Percentiles rank a stretch among this genome's conserved stretches.
Evolutionary conservation across 1,140 invertebrate species (phyloP).

Genomic region (Drosophila persimilis): DNA sequence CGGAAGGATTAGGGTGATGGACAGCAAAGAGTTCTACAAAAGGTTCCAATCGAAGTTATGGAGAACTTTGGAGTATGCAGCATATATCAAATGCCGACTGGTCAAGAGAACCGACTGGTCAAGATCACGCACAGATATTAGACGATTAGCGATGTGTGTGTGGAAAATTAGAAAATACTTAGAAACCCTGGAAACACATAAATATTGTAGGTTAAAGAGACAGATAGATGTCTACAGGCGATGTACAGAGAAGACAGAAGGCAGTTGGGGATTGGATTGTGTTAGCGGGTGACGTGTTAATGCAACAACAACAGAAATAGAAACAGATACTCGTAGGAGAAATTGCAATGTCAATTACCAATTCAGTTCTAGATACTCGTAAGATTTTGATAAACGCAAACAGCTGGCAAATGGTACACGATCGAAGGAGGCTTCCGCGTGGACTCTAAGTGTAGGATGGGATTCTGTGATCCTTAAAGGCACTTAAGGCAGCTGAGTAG

Average conservation of each 20-base stretch:
- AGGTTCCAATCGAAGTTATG: slow-evolving; percentile 3
- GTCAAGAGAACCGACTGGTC: slow-evolving; percentile 45
- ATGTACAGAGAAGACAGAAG: background rate
- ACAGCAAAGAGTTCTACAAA: slow-evolving; percentile 1
- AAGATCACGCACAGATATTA: slow-evolving; percentile 25
- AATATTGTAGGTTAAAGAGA: slow-evolving; percentile 19
- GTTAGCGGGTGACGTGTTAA: slow-evolving; percentile 59
- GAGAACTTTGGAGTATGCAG: slow-evolving; percentile 8
- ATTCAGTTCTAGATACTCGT: slow-evolving; percentile 48
- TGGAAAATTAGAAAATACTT: slow-evolving; percentile 24
- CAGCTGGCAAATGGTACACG: slow-evolving; percentile 52
- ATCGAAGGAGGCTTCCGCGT: slow-evolving; percentile 43
- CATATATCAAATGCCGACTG: slow-evolving; percentile 72
- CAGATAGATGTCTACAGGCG: slow-evolving; percentile 8
- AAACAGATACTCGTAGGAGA: background rate
- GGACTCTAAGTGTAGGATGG: slow-evolving; percentile 44
- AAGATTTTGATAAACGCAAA: slow-evolving; percentile 66
- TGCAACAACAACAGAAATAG: slow-evolving; percentile 61
- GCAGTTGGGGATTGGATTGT: slow-evolving; percentile 1
- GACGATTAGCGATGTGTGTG: slow-evolving; percentile 29
- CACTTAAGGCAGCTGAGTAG: slow-evolving; percentile 27
- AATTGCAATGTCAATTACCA: slow-evolving; percentile 68
- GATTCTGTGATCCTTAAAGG: slow-evolving; percentile 28
- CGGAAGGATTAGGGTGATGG: background rate
- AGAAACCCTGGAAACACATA: slow-evolving; percentile 19